phyloP scores from a whole-genome alignment of 2,888 invertebrate species.

The Cantharis rustica region DNA sequence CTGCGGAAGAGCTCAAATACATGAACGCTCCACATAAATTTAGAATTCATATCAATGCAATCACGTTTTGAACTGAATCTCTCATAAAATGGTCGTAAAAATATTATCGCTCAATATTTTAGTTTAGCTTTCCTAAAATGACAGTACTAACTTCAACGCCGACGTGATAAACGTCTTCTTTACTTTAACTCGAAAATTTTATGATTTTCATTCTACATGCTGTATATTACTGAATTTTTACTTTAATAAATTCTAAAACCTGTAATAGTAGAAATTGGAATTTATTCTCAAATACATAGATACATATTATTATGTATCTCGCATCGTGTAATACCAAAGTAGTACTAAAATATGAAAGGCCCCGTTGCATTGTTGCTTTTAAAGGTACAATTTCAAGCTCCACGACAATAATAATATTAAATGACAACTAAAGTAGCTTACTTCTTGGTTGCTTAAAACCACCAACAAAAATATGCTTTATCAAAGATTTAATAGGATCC shows the following conservation, averaged over 20 bases:
- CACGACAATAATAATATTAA: neutral
- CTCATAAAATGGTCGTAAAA: slow-evolving; percentile 43
- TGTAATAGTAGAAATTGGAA: neutral
- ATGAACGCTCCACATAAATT: slow-evolving; percentile 40
- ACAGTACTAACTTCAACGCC: slow-evolving; percentile 22
- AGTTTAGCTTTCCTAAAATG: slow-evolving; percentile 30
- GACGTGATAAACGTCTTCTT: slow-evolving; percentile 38
- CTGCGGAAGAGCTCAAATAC: slow-evolving; percentile 37
- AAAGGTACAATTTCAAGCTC: neutral
- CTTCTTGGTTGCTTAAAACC: neutral
- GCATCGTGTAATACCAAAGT: neutral
- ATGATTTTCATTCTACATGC: slow-evolving; percentile 8
- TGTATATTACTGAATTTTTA: slow-evolving; percentile 1
- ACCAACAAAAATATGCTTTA: no score
- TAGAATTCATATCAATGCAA: slow-evolving; percentile 42
- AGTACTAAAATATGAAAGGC: neutral
- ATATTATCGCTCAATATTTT: slow-evolving; percentile 42
- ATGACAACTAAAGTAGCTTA: neutral
- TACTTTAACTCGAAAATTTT: slow-evolving; percentile 17
- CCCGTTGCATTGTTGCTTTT: neutral
- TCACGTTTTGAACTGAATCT: slow-evolving; percentile 39
- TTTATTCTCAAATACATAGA: neutral
- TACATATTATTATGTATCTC: no score
- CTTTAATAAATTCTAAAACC: neutral
- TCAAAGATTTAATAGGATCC: no score